A percentile compares a stretch with the other conserved stretches of the same genome.
These are phyloP conservation scores for Lithobates sylvaticus DNA, from an alignment of 2,797 vertebrate species.

Conservation along the genomic window DNA sequence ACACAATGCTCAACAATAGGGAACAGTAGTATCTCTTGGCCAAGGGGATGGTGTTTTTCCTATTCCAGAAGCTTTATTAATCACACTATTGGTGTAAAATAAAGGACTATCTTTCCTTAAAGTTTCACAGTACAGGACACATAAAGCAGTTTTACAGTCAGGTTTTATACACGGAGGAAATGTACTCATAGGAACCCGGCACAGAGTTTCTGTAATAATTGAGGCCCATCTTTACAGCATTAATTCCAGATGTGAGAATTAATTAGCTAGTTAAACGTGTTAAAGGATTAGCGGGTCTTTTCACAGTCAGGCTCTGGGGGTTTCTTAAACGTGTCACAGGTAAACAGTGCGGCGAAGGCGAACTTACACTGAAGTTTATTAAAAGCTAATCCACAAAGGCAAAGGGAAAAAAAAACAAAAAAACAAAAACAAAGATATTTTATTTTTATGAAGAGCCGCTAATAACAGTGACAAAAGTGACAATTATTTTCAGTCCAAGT, in stretches of 20 bases:
- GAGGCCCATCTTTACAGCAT: constrained; percentile 12
- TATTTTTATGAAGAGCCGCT: too few relatives aligned
- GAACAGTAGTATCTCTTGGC: background rate
- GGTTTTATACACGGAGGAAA: background rate
- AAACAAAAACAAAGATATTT: background rate
- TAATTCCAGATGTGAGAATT: constrained; percentile 43
- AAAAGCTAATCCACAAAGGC: background rate
- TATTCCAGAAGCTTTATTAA: background rate
- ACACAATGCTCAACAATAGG: too few relatives aligned
- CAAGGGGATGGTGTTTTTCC: background rate
- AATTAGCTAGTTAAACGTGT: constrained; percentile 44
- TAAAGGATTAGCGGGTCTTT: constrained; percentile 32
- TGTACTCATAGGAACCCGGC: background rate
- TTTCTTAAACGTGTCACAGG: constrained; percentile 1
- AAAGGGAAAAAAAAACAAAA: background rate
- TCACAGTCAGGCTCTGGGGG: constrained; percentile 20
- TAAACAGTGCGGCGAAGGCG: background rate
- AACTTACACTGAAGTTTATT: constrained; percentile 13
- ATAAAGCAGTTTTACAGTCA: background rate
- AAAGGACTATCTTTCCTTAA: background rate
- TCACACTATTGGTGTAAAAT: background rate
- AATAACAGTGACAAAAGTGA: too few relatives aligned
- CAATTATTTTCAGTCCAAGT: too few relatives aligned
- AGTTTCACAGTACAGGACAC: too few relatives aligned
- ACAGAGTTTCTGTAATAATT: background rate